Base-by-base conservation (phyloP, 2,888 invertebrate genomes). In the Andrena bucephala region DNA sequence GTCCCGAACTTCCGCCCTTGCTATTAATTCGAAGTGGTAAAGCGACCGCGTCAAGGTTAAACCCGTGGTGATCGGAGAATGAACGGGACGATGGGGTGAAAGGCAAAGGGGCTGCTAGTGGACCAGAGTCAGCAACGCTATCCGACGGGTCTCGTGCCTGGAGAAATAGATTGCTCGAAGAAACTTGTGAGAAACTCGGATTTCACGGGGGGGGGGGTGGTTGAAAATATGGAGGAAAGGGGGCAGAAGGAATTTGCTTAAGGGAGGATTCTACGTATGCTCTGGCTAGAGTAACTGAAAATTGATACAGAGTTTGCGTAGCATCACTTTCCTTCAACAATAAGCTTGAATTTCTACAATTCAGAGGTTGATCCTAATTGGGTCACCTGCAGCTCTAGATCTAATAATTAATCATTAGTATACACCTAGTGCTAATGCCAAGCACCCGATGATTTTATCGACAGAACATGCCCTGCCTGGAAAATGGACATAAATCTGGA, bases 11-110 rank as follows among this genome's bases (percentile, higher is more conserved):
- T 42, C 27, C 29, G 48, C 52, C 27, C 52, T 31, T 16, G 60
- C 24, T 62, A 59, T 68, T 68, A 75, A 75, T 62, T 68, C 48
- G 29, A 27, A 48, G 27, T 42, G 60, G 24, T 8, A 24, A 24
- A 60, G 13, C 24, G 74, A 59, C 48, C 33, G 59, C 50, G 48
- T 67, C 59, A 67, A 60, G 67, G 67, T 67, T 67, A 67, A 67
- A 42, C 42, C 42, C 59, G 20, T 4, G 59, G 20, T 8, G 24
- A 8, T 33, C 50, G 59, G 20, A 13, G 66, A 54, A 6, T 29
- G 27, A 42, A n/a, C 20, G 36, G 54, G 13, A 1, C 13, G 63
- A 54, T 7, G 10, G 33, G 73, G 20, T 42, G 20, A 57, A 36
- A 54, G 48, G 60, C 29, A 3, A 62, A 27, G 62, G 24, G 59